Evolutionary conservation across 2,113 vertebrate genomes (phyloP).

Genomic region (Oryctolagus cuniculus): mOryCun1.1 NC_091432.1:200164001-200164500

Average conservation of each 20-base stretch:
- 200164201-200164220: not conserved
- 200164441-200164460: not conserved
- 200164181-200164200: not conserved
- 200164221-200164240: not conserved
- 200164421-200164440: not conserved
- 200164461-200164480: not conserved
- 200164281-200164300: not conserved
- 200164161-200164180: constrained; percentile 18
- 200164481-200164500: no score
- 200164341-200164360: not conserved
- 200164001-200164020: no score
- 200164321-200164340: not conserved
- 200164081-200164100: not conserved
- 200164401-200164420: not conserved
- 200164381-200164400: not conserved
- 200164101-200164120: constrained; percentile 14
- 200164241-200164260: not conserved
- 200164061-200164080: not conserved
- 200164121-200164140: not conserved
- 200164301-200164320: constrained; percentile 24
- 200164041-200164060: not conserved
- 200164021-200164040: not conserved
- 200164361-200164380: constrained; percentile 6
- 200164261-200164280: not conserved
- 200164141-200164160: not conserved